Conservation (phyloP, 2,113 vertebrate species). For the Chlamydotis undulata region DNA sequence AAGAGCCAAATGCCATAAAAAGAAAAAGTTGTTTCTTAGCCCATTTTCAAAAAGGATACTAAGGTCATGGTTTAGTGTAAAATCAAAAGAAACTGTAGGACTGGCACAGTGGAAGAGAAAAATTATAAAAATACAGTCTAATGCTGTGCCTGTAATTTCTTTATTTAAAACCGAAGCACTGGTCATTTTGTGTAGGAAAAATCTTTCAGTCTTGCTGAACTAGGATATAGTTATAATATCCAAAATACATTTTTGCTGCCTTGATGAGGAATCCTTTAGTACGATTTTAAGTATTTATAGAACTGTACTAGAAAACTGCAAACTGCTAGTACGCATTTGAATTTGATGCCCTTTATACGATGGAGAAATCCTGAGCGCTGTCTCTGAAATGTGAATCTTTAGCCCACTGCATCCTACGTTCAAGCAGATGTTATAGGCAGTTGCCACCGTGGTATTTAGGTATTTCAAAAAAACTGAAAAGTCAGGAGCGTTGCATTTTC, state of each 20-base stretch:
- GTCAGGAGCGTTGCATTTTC: not conserved
- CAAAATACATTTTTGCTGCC: not conserved
- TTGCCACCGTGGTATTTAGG: constrained; percentile 1
- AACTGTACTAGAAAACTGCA: constrained; percentile 25
- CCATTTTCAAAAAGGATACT: not conserved
- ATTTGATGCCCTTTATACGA: constrained; percentile 44
- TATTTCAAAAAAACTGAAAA: not conserved
- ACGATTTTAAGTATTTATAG: constrained; percentile 45
- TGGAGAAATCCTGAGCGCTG: not conserved
- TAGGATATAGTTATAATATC: not conserved
- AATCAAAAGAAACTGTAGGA: not conserved
- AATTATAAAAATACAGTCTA: not conserved
- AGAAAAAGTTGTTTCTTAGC: not conserved
- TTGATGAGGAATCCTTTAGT: constrained; percentile 20
- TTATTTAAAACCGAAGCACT: not conserved
- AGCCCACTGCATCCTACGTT: constrained; percentile 22
- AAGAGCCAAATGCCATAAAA: not conserved
- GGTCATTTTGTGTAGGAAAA: not conserved
- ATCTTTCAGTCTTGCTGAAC: not conserved
- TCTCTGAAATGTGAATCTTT: not conserved
- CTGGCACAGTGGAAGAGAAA: not conserved
- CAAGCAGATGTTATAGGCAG: constrained; percentile 24
- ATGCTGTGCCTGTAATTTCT: not conserved
- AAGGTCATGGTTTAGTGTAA: not conserved
- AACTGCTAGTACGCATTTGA: not conserved